Percentiles rank a stretch among this genome's conserved stretches.
phyloP scores from a whole-genome alignment of 2,888 invertebrate genomes.

The Cheilosia variabilis region DNA sequence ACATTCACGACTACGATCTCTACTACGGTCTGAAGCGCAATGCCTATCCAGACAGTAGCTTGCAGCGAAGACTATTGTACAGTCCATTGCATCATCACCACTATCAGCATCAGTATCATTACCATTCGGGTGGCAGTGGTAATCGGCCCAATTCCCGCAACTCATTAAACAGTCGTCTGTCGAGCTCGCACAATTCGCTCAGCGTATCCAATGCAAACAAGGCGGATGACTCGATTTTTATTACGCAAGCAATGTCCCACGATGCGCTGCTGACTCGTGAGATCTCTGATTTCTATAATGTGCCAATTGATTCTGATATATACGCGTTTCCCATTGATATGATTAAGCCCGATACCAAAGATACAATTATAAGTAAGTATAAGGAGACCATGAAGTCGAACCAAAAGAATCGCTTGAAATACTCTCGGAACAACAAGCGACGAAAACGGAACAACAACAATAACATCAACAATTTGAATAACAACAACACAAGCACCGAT shows the following conservation, averaged over 20 bases:
- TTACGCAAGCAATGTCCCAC: conserved; percentile 94
- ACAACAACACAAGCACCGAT: conserved; percentile 78
- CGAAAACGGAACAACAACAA: conserved; percentile 82
- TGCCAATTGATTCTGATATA: conserved; percentile 94
- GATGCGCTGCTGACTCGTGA: conserved; percentile 91
- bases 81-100: conserved; percentile 82
- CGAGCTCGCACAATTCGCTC: conserved; percentile 93
- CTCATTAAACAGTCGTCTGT: conserved; percentile 90
- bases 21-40: conserved; percentile 81
- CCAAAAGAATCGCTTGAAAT: conserved; percentile 78
- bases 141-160: conserved; percentile 90
- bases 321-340: conserved; percentile 94
- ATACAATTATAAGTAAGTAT: conserved; percentile 82
- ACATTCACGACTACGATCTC: conserved; percentile 83
- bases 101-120: conserved; percentile 78
- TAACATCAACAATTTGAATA: conserved; percentile 78
- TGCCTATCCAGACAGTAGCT: conserved; percentile 77
- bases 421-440: conserved; percentile 80
- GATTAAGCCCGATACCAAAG: conserved; percentile 85
- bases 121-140: conserved; percentile 78
- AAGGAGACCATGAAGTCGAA: conserved; percentile 81
- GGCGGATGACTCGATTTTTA: conserved; percentile 93
- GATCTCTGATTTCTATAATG: conserved; percentile 93
- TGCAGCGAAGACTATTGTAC: conserved; percentile 81
- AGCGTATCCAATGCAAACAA: conserved; percentile 88